Evolutionary conservation across 1,140 invertebrate genomes (phyloP).

Genomic region (Zaprionus africanus): DNA sequence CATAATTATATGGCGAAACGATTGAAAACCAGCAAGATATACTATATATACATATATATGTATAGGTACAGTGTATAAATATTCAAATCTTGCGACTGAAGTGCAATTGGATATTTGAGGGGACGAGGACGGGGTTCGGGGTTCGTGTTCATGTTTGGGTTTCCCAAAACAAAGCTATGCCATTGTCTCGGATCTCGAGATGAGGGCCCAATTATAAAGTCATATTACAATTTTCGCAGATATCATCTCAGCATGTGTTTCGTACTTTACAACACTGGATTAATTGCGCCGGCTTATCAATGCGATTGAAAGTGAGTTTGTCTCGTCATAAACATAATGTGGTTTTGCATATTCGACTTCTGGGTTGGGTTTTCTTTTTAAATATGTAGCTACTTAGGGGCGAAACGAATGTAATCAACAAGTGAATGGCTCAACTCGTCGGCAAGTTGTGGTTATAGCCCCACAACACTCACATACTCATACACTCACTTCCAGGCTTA

Average conservation of each 20-base stretch:
- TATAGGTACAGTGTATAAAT: slow-evolving; percentile 24
- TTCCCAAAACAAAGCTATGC: slow-evolving; percentile 52
- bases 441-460: slow-evolving; percentile 51
- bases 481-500: slow-evolving; percentile 14
- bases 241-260: not conserved
- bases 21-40: slow-evolving; percentile 13
- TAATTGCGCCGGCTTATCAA: slow-evolving; percentile 7
- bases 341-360: slow-evolving; percentile 61
- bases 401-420: slow-evolving; percentile 49
- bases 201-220: slow-evolving; percentile 36
- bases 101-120: slow-evolving; percentile 13
- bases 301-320: not conserved
- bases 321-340: not conserved
- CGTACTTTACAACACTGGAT: not conserved
- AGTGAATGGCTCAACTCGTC: slow-evolving; percentile 67
- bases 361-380: slow-evolving; percentile 48
- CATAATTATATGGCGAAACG: slow-evolving; percentile 19
- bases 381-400: slow-evolving; percentile 26
- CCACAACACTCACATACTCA: slow-evolving; percentile 3
- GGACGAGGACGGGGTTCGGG: not conserved
- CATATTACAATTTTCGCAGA: slow-evolving; percentile 26
- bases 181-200: slow-evolving; percentile 50
- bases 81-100: slow-evolving; percentile 23
- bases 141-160: slow-evolving; percentile 12
- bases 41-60: not conserved